Percentiles rank a stretch among this genome's conserved stretches.
Evolutionary conservation across 2,888 invertebrate genomes (phyloP).

Genomic region (Drosophila kuntzei): DNA sequence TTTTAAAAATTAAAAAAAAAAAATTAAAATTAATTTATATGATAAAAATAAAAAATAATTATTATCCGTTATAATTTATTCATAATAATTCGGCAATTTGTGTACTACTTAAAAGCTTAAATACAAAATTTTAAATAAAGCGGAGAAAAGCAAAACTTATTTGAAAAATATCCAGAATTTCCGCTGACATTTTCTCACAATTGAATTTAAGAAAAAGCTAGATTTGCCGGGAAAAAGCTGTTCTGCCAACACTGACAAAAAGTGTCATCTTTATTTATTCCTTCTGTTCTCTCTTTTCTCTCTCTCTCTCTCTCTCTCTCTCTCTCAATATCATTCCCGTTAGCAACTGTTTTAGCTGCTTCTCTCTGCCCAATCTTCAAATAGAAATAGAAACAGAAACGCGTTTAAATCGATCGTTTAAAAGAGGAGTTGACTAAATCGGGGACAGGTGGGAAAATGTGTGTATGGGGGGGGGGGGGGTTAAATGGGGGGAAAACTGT

Average conservation of each 20-base stretch:
- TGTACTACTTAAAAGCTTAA: too few species aligned
- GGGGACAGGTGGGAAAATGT: slow-evolving; percentile 24
- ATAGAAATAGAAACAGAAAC: slow-evolving; percentile 44
- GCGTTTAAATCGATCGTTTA: slow-evolving; percentile 55
- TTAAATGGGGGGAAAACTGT: slow-evolving; percentile 46
- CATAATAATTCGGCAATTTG: too few species aligned
- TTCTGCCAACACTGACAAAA: slow-evolving; percentile 37
- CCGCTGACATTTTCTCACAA: too few species aligned
- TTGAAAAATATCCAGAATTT: neutral
- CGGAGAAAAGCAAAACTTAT: too few species aligned
- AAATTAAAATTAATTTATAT: too few species aligned
- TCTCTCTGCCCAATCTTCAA: slow-evolving; percentile 5
- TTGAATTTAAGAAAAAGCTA: too few species aligned
- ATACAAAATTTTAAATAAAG: too few species aligned
- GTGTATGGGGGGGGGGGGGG: neutral
- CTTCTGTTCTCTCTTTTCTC: neutral
- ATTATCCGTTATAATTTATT: too few species aligned
- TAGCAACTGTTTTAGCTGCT: neutral
- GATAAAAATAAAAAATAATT: too few species aligned
- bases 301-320: neutral
- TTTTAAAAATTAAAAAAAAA: too few species aligned
- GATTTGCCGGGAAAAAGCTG: too few species aligned
- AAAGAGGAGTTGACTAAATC: slow-evolving; percentile 16
- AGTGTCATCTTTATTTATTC: slow-evolving; percentile 40
- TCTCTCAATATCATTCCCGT: neutral